phyloP scores from a whole-genome alignment of 2,888 invertebrate genomes.

The Zhuqinia jingwanae region DNA sequence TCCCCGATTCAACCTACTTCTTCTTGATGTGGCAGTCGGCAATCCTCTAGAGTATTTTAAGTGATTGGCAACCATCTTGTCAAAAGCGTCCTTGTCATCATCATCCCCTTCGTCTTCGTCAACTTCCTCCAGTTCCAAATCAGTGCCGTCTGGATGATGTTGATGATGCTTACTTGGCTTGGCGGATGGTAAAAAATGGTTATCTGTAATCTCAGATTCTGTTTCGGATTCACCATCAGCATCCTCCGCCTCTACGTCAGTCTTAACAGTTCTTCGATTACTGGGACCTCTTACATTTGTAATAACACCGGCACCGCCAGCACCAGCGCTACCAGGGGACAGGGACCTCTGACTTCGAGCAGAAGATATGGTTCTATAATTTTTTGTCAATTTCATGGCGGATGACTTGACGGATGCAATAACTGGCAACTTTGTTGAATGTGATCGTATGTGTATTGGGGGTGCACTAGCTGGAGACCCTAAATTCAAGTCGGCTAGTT shows the following conservation, averaged over 20 bases:
- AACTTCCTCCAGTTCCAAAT: conserved; percentile 62
- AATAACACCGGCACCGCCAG: neutral
- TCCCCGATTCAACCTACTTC: conserved; percentile 66
- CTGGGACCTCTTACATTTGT: neutral
- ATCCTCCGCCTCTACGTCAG: conserved; percentile 56
- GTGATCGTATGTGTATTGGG: conserved; percentile 3
- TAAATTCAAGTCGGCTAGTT: conserved; percentile 49
- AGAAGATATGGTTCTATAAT: conserved; percentile 26
- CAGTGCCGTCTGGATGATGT: conserved; percentile 53
- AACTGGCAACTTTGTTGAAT: conserved; percentile 45
- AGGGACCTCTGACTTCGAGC: conserved; percentile 39
- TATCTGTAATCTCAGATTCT: conserved; percentile 66
- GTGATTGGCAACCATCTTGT: conserved; percentile 73
- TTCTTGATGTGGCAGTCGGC: conserved; percentile 37
- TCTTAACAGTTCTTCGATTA: conserved; percentile 19
- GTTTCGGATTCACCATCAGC: conserved; percentile 70
- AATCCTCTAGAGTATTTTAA: conserved; percentile 69
- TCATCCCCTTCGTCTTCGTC: conserved; percentile 57
- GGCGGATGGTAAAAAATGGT: conserved; percentile 27
- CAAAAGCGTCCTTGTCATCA: conserved; percentile 72
- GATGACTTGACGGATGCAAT: conserved; percentile 34
- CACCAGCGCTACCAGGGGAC: conserved; percentile 12
- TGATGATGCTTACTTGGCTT: conserved; percentile 34
- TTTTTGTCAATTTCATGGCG: conserved; percentile 14
- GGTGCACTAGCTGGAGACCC: conserved; percentile 46